These are phyloP conservation scores for Macquaria australasica DNA, from an alignment of 2,113 vertebrate species.

Conservation along the genomic window DNA sequence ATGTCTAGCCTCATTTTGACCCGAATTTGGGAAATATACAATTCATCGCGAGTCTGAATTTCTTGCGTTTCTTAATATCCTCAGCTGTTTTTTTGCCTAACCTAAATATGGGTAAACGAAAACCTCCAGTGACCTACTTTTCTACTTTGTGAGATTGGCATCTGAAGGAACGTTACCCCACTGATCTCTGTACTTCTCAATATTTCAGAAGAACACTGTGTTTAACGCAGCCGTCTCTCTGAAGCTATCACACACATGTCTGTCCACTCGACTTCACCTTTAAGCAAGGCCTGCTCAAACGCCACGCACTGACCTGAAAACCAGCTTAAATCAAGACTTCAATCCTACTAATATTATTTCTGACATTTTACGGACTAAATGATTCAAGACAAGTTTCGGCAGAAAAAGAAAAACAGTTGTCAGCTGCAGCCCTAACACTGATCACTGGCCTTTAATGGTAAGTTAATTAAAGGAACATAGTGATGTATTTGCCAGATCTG, in stretches of 20 bases:
- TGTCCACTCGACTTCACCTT: slow-evolving; percentile 41
- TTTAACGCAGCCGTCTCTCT: slow-evolving; percentile 48
- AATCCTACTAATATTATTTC: not conserved
- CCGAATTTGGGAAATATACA: not conserved
- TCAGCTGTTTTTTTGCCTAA: not conserved
- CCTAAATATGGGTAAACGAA: not conserved
- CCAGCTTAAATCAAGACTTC: not conserved
- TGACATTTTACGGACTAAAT: not conserved
- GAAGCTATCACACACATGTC: slow-evolving; percentile 29
- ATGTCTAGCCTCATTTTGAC: not conserved
- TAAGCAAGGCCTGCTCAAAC: not conserved
- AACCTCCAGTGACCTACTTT: slow-evolving; percentile 58
- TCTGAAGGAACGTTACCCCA: slow-evolving; percentile 15
- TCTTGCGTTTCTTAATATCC: not conserved
- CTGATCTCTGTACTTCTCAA: slow-evolving; percentile 51
- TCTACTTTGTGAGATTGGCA: slow-evolving; percentile 1
- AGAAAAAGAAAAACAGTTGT: too few relatives aligned
- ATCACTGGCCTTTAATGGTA: not conserved
- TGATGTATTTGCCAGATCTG: too few relatives aligned
- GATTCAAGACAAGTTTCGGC: not conserved
- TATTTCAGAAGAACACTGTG: slow-evolving; percentile 67
- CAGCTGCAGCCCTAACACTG: not conserved
- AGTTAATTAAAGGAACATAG: too few relatives aligned
- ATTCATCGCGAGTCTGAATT: not conserved
- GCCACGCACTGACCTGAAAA: slow-evolving; percentile 41